Conservation (phyloP, 2,888 invertebrate species). For the Lithodes maja region DNA sequence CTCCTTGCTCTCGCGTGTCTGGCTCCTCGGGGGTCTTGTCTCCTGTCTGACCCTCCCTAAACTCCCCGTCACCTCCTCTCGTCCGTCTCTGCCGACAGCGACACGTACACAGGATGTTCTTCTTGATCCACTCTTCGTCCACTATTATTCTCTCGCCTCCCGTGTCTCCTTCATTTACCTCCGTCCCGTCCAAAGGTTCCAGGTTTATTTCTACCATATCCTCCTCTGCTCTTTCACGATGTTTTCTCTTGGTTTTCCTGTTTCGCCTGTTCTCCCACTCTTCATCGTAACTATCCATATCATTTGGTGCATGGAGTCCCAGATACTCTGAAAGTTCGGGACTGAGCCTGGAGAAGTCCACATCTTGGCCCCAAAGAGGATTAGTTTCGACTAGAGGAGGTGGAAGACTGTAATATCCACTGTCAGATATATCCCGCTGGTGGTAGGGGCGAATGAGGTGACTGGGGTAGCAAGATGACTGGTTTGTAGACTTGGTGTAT, state of each 20-base stretch:
- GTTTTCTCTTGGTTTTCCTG: neutral
- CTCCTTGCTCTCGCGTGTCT: neutral
- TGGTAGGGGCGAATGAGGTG: neutral
- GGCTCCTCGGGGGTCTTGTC: neutral
- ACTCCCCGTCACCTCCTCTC: neutral
- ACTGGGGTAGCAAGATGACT: neutral
- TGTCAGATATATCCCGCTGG: neutral
- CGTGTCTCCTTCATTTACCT: neutral
- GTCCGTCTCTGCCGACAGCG: constrained; percentile 21
- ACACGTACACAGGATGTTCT: constrained; percentile 59
- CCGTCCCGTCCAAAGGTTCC: neutral
- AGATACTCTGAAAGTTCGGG: neutral
- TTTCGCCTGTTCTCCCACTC: neutral
- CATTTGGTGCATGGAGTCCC: neutral
- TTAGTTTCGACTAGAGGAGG: constrained; percentile 26
- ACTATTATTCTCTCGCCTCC: neutral
- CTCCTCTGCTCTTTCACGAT: neutral
- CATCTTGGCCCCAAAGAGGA: constrained; percentile 14
- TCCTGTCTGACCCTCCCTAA: neutral
- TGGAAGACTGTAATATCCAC: constrained; percentile 43
- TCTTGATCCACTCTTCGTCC: constrained; percentile 59
- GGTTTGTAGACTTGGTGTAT: constrained; percentile 10
- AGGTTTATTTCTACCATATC: neutral
- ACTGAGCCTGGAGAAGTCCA: neutral
- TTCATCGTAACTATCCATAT: neutral